A percentile compares a stretch with the other conserved stretches of the same genome.
Conservation (phyloP, 2,113 vertebrate genomes). For the Alexandromys fortis region DNA sequence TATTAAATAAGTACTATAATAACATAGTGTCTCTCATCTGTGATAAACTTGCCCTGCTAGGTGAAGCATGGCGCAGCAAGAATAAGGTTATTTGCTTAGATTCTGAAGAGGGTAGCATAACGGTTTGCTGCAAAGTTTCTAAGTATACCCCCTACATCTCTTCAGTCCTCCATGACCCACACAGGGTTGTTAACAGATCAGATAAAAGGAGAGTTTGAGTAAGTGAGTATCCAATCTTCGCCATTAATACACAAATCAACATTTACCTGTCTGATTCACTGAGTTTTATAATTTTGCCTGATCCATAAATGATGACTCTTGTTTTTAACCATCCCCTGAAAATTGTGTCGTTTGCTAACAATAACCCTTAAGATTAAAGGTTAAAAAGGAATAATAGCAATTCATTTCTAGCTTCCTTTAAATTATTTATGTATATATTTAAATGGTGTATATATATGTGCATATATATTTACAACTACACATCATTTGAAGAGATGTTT, state of each 20-base stretch:
- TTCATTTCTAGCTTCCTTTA: slow-evolving; percentile 21
- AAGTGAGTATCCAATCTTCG: background rate
- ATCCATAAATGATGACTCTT: slow-evolving; percentile 11
- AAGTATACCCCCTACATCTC: background rate
- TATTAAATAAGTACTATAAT: background rate
- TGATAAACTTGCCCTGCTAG: background rate
- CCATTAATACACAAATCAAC: slow-evolving; percentile 12
- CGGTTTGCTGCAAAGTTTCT: background rate
- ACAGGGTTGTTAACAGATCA: background rate
- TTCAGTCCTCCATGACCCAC: background rate
- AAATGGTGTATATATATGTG: background rate
- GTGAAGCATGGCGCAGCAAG: background rate
- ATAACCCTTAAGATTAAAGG: background rate
- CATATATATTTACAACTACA: background rate
- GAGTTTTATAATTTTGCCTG: background rate
- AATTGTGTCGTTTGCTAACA: background rate
- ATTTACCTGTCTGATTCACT: background rate
- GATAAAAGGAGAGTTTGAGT: background rate
- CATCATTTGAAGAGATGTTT: background rate
- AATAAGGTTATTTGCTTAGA: background rate
- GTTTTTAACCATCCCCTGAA: background rate
- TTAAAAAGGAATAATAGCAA: background rate
- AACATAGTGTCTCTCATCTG: background rate
- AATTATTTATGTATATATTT: background rate
- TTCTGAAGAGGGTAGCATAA: background rate